Evolutionary conservation across 2,888 invertebrate genomes (phyloP).

Genomic region (Byasa hedistus): DNA sequence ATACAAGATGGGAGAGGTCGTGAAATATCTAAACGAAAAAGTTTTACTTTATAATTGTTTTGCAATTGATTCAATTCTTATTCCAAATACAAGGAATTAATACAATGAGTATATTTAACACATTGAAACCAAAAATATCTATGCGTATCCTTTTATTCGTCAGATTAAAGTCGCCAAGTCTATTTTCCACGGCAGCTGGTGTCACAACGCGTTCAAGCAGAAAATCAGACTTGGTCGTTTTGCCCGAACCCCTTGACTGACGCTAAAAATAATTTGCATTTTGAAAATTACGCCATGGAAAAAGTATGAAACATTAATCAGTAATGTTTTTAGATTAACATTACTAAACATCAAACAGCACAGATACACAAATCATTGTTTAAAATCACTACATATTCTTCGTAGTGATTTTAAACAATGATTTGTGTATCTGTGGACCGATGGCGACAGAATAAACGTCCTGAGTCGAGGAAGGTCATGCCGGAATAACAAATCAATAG

Average conservation of each 20-base stretch:
- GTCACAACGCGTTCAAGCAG: conserved; percentile 7
- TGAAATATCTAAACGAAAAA: too few species aligned
- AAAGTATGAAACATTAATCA: too few species aligned
- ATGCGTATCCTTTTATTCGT: background rate
- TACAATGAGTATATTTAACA: background rate
- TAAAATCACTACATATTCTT: background rate
- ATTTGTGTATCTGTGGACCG: conserved; percentile 39
- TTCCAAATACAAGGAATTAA: too few species aligned
- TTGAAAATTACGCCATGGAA: background rate
- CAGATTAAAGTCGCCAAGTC: background rate
- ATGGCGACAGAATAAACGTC: conserved; percentile 46
- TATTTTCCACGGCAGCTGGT: background rate
- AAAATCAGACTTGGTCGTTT: conserved; percentile 17
- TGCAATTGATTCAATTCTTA: too few species aligned
- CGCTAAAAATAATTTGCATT: background rate
- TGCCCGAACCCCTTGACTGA: background rate
- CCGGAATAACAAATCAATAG: conserved; percentile 58
- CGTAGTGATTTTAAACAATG: conserved; percentile 19
- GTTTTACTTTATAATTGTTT: too few species aligned
- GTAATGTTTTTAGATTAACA: too few species aligned
- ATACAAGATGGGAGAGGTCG: too few species aligned
- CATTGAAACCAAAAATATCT: background rate
- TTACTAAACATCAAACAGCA: too few species aligned
- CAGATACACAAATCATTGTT: background rate
- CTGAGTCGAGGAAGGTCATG: conserved; percentile 66